Base-by-base conservation (phyloP, 2,888 invertebrate species). In the Didymodactylos carnosus region DNA sequence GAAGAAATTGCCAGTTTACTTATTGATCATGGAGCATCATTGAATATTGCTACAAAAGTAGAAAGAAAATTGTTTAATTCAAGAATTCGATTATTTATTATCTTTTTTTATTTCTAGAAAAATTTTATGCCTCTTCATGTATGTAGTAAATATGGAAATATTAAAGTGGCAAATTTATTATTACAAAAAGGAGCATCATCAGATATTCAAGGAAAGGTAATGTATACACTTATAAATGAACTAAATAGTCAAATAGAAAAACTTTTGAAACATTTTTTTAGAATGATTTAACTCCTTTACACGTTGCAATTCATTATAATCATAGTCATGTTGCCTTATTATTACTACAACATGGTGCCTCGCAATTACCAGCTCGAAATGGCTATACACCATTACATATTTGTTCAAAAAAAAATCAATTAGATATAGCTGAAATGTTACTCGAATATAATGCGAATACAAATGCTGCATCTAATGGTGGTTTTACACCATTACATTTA, bases 381-480 rank as follows among this genome's bases (percentile, higher is more conserved):
- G 98, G 97, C 0, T 98, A 98, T 82, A 97, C 98, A 1, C 95
- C 98, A 3, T 87, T 99, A 16, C 98, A 99, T 83, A 98, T 99
- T 83, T 95, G 98, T 0, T 94, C 97, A 19, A 90, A 94, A 78
- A 98, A 98, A 86, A 97, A 98, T 84, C 93, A 95, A 86, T 94
- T 97, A 93, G 97, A 97, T 80, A 95, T 97, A 76, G 97, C 95
- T 0, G 92, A 92, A 6, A 94, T 94, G 0, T 85, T 99, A 72
- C 84, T 99, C 78, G 94, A 97, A 83, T 94, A 94, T 80, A 93
- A 93, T 46, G 97, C 95, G 1, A 88, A 92, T 79, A 90, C 97
- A 4, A 92, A 94, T 82, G 91, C 94, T 0, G 95, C 95, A 84
- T 95, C 95, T 75, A 94, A 94, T 84, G 75, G 72, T 53, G 77